Evolutionary conservation across 2,113 vertebrate genomes (phyloP).

Genomic region (Podarcis cretensis): DNA sequence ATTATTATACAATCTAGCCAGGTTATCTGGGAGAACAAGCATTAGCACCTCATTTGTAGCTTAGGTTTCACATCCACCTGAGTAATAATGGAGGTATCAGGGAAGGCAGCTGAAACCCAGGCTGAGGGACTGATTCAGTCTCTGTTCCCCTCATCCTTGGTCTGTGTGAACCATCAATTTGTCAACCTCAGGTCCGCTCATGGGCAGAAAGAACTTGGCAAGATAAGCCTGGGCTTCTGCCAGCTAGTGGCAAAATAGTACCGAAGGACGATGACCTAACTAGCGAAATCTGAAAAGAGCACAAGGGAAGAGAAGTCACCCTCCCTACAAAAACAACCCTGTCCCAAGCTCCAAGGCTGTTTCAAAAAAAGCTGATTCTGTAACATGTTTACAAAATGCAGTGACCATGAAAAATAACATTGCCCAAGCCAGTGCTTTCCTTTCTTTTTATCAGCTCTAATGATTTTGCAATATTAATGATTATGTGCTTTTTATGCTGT

Average conservation of each 20-base stretch:
- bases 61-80: background rate
- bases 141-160: background rate
- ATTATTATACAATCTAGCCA: background rate
- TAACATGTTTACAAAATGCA: conserved; percentile 22
- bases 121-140: background rate
- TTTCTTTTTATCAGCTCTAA: conserved; percentile 34
- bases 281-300: background rate
- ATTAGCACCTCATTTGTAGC: background rate
- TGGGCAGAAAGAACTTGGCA: background rate
- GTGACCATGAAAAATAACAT: conserved; percentile 19
- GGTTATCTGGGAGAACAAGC: background rate
- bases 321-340: background rate
- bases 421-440: background rate
- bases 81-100: background rate
- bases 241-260: conserved; percentile 30
- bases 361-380: background rate
- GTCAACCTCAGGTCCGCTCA: background rate
- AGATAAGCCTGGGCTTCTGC: too few species aligned
- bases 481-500: conserved; percentile 43
- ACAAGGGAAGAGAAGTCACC: conserved; percentile 28
- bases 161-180: background rate
- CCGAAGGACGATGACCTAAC: conserved; percentile 8
- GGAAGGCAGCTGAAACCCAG: background rate
- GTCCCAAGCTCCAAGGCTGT: conserved; percentile 4
- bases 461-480: conserved; percentile 51